Base-by-base conservation (phyloP, 2,113 vertebrate species). In the Microtus pennsylvanicus region DNA sequence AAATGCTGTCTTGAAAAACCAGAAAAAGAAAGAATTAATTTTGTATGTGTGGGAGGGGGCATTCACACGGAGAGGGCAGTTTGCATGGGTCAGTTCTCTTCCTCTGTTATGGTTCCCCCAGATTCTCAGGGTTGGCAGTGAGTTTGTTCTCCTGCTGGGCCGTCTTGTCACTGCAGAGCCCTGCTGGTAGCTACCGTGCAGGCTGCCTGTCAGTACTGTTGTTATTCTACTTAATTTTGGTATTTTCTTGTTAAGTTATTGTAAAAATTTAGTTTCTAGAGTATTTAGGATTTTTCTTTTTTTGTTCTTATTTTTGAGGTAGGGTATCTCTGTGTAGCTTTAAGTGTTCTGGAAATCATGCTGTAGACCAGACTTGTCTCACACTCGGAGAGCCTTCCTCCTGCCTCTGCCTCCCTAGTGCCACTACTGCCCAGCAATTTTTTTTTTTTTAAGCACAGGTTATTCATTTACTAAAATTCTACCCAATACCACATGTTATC, bases 391-490 rank as follows among this genome's bases (percentile, higher is more conserved):
- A 72, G 21, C 70, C 17, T 9, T 38, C 70, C 17, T 21, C 17
- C 70, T 19, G 17, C 17, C 69, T 72, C 70, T 72, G 70, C 17
- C 70, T 21, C 35, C 65, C 63, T 7, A 69, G 65, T 72, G 7
- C 17, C 35, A 38, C 35, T 21, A 21, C 35, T n/a, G 70, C 35
- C 35, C 70, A 72, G 35, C 35, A n/a, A 19, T 47, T 5, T 19
- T 58, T 28, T 47, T 42, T 22, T 75, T 77, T 47, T 47, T 28
- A 2, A 47, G 13, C 42, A 65, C 58, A 91, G 22, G 47, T 61
- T 42, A 33, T 63, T 94, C n/a, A 80, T 22, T 94, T 82, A 47
- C 82, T 89, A 52, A 89, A 92, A 55, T 92, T 80, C 24, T 89
- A 33, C 24, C 5, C 17, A 77, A 33, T 19, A n/a, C 9, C 3